These are phyloP conservation scores for Galago senegalensis DNA, from an alignment of 2,797 vertebrate species.

Conservation along the genomic window DNA sequence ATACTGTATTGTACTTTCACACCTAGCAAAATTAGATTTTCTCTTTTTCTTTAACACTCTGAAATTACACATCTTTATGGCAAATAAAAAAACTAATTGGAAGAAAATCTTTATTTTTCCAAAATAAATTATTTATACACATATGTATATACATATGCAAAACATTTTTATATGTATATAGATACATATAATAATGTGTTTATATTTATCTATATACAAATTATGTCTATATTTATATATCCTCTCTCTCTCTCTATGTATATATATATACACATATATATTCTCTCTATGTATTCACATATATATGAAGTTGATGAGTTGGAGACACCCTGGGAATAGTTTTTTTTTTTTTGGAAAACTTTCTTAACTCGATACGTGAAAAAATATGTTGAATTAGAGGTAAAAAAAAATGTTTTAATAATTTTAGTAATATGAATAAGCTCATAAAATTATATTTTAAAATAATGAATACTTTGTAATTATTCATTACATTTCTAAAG, in stretches of 20 bases:
- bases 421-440: conserved; percentile 6
- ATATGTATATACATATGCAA: neutral
- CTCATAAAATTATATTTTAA: neutral
- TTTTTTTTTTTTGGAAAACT: neutral
- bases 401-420: conserved; percentile 9
- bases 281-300: neutral
- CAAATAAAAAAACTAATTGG: neutral
- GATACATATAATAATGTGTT: neutral
- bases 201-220: neutral
- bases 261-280: too few species aligned
- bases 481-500: conserved; percentile 30
- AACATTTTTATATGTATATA: neutral
- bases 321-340: neutral
- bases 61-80: conserved; percentile 45
- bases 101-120: neutral
- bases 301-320: neutral
- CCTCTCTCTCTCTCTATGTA: too few species aligned
- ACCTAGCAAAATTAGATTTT: neutral
- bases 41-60: neutral
- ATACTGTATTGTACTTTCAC: neutral
- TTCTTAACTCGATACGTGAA: neutral
- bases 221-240: too few species aligned
- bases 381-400: neutral
- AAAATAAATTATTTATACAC: neutral
- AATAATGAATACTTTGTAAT: conserved; percentile 19